These are phyloP conservation scores for Adineta ricciae DNA, from an alignment of 2,888 invertebrate species.

Conservation along the genomic window DNA sequence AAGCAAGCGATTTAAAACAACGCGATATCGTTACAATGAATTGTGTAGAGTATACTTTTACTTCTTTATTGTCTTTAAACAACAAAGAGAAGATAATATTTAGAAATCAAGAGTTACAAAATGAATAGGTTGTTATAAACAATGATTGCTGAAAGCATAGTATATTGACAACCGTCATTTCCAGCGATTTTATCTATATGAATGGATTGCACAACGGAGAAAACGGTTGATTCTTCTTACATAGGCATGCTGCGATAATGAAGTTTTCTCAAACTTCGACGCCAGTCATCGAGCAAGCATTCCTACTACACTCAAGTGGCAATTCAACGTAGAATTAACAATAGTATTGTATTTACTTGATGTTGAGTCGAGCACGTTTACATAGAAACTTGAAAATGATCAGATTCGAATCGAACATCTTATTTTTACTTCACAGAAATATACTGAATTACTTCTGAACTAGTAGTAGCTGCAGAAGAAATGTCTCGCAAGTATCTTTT, in stretches of 20 bases:
- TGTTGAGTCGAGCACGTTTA: conserved; percentile 37
- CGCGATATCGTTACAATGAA: too few species aligned
- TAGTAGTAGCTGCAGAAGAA: neutral
- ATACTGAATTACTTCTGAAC: conserved; percentile 41
- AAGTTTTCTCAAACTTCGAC: neutral
- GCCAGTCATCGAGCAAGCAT: conserved; percentile 44
- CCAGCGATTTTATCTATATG: conserved; percentile 41
- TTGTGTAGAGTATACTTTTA: too few species aligned
- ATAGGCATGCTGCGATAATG: too few species aligned
- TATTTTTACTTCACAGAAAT: conserved; percentile 43
- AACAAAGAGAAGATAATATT: too few species aligned
- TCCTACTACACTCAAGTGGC: conserved; percentile 38
- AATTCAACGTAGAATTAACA: neutral
- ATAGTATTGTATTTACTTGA: neutral
- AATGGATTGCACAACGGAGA: conserved; percentile 45
- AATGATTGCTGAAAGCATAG: too few species aligned
- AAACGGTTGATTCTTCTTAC: neutral
- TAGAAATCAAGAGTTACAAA: too few species aligned
- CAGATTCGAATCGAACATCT: conserved; percentile 39
- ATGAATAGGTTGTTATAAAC: too few species aligned
- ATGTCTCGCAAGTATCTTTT: neutral
- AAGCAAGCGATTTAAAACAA: too few species aligned
- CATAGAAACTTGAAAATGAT: conserved; percentile 37
- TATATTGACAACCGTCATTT: conserved; percentile 42
- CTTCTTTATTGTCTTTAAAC: too few species aligned